Evolutionary conservation across 2,797 vertebrate species (phyloP), one percentile per base, ranked within the genome.

Genomic region (Gymnoscopelus microlampas): DNA sequence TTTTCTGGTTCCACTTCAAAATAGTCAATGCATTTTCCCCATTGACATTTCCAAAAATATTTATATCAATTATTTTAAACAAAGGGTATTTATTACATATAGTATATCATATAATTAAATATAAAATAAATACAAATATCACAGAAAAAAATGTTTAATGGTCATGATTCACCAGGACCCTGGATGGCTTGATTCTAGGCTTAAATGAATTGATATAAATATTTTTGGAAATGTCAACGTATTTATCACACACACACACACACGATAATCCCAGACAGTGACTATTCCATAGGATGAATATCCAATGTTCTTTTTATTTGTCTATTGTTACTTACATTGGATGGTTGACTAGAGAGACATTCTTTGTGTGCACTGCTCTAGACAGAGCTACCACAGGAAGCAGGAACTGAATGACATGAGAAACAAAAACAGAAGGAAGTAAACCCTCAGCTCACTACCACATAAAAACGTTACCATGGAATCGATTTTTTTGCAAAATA

Each of bases 291-390:
- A 84, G 83, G 81, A 87, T 83, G 78, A 89, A 87, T 7, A 44
- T 44, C 39, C 85, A 59, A 86, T 87, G 81, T 72, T 69, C 63
- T 88, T 44, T 93, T 93, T 93, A 93, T 92, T 93, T 73, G 88
- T 90, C 79, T 89, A 78, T 70, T 88, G 79, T 90, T 89, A 88
- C 87, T 88, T 82, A 81, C 59, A 83, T 85, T 83, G 72, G 80
- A 74, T 60, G 74, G 64, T 78, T 80, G 88, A 82, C 87, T 70
- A 66, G 60, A 79, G 68, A 78, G 69, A 85, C 85, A 90, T 86
- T 85, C 83, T 81, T 81, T 66, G 71, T 77, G 76, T 72, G 79
- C 48, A 80, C 83, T 58, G 78, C 78, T 78, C 83, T 74, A 80
- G 39, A 44, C 77, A 88, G 70, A 68, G 79, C 83, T 87, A 84